Evolutionary conservation across 2,888 invertebrate species (phyloP), one percentile per base, ranked within the genome.

Genomic region (Pecten maximus): DNA sequence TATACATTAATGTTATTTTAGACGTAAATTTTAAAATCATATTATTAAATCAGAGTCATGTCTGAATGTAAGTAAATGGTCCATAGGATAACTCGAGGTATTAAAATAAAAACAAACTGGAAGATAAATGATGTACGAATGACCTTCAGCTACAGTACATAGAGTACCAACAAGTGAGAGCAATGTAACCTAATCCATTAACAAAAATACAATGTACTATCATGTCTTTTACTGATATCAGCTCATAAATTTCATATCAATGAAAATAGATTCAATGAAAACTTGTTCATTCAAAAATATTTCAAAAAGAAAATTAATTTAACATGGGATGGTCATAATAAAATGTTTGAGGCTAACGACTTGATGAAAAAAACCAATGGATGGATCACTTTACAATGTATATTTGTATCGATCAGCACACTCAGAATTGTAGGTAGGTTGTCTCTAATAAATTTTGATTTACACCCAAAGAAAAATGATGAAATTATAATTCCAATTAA

Each of bases 31-130:
- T 44, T 44, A 44, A 10, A 6, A 44, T 44, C 44, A 44, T 44
- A 44, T 44, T 44, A 44, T n/a, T n/a, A 44, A 44, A 44, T 44
- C 6, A 6, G 12, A 44, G 12, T 44, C 44, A 44, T 44, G 44
- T 12, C 19, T 19, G 23, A 54, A 74, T 35, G 35, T 74, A 74
- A 74, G 35, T 74, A 74, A 35, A 74, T 74, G 74, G 74, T 74
- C 74, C 74, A 28, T 74, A 74, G 74, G 74, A 74, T 74, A 12
- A 74, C 6, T 74, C 35, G 74, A 74, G 74, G 74, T 74, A 74
- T 35, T 28, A 74, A 35, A 74, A 74, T 3, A 54, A 23, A 74
- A 74, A 74, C 28, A 74, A 28, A 54, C 10, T n/a, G 60, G 35
- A 28, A 28, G 35, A 74, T 35, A 74, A 6, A 74, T 10, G 28